Evolutionary conservation across 2,113 vertebrate species (phyloP).

Genomic region (Pandion haliaetus): DNA sequence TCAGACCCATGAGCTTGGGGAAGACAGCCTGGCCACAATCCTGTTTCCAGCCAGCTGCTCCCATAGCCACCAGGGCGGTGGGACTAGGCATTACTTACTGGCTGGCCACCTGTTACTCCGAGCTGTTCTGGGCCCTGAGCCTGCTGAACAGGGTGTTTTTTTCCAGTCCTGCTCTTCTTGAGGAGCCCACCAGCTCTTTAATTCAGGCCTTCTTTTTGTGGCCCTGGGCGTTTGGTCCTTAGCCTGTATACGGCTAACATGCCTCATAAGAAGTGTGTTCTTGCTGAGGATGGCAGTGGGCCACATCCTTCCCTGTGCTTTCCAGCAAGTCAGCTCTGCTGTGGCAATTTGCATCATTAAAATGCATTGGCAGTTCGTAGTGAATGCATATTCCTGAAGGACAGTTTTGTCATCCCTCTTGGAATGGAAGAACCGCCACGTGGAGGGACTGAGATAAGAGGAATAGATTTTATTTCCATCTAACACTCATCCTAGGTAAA

Average conservation of each 20-base stretch:
- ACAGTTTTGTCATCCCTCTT: background rate
- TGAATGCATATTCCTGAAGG: background rate
- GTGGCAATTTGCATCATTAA: rapidly evolving
- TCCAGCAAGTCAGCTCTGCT: background rate
- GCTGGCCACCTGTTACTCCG: rapidly evolving
- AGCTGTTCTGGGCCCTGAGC: background rate
- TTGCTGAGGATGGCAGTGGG: background rate
- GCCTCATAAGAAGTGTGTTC: background rate
- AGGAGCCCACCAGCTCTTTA: background rate
- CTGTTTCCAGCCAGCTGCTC: background rate
- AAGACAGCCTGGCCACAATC: background rate
- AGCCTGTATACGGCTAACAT: rapidly evolving
- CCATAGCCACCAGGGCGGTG: background rate
- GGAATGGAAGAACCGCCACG: background rate
- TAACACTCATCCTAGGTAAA: background rate
- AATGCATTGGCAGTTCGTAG: background rate
- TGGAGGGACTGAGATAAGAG: background rate
- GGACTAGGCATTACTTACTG: background rate
- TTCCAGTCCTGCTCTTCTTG: background rate
- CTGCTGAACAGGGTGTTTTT: background rate
- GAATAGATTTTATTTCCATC: background rate
- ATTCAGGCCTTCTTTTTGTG: background rate
- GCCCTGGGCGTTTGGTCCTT: background rate
- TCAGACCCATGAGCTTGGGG: background rate
- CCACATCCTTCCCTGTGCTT: background rate